Evolutionary conservation across 2,113 vertebrate genomes (phyloP).

Genomic region (Muntiacus muntjak): DNA sequence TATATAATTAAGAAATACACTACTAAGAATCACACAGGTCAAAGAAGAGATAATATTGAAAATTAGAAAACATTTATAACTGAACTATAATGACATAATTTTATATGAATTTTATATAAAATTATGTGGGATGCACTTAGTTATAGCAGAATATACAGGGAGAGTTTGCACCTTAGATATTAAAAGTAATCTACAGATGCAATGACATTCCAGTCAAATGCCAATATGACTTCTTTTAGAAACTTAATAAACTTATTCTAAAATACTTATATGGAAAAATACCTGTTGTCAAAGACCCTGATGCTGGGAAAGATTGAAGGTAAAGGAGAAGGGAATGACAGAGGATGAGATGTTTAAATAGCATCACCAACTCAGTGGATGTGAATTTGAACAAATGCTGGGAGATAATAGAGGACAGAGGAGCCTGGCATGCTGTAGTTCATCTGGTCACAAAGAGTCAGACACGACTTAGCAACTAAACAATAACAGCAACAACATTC

Average conservation of each 20-base stretch:
- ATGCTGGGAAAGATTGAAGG: not conserved
- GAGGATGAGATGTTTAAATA: not conserved
- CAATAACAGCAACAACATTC: not conserved
- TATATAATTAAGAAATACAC: not conserved
- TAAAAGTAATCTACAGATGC: not conserved
- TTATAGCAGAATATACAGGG: not conserved
- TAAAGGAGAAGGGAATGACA: not conserved
- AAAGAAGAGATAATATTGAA: not conserved
- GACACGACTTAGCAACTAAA: not conserved
- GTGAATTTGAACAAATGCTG: not conserved
- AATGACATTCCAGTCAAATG: not conserved
- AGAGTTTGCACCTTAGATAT: not conserved
- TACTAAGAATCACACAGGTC: not conserved
- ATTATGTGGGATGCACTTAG: not conserved
- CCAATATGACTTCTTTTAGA: not conserved
- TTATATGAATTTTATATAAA: not conserved
- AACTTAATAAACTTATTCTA: not conserved
- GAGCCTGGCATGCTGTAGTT: not conserved
- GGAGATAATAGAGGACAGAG: not conserved
- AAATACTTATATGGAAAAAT: not conserved
- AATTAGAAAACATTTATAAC: not conserved
- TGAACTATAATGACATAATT: not conserved
- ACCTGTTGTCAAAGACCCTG: not conserved
- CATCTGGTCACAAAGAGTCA: not conserved
- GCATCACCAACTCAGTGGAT: not conserved